A percentile compares a stretch with the other conserved stretches of the same genome.
Evolutionary conservation across 2,113 vertebrate genomes (phyloP).

Genomic region (Brienomyrus brachyistius): DNA sequence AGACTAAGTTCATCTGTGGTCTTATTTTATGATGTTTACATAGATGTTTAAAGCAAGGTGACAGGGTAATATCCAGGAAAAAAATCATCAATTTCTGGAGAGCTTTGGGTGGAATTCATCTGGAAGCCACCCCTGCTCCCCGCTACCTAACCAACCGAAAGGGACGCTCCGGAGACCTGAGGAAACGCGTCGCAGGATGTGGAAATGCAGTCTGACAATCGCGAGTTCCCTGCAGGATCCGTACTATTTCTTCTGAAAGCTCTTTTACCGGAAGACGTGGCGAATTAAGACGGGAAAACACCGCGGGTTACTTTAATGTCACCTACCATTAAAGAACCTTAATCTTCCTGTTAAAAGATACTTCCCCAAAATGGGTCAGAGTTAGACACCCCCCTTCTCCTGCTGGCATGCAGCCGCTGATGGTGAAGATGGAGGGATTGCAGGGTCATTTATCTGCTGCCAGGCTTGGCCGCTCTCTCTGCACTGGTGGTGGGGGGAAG

Average conservation of each 20-base stretch:
- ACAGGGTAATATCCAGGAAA: slow-evolving; percentile 47
- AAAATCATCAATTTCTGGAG: slow-evolving; percentile 50
- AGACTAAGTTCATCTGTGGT: slow-evolving; percentile 37
- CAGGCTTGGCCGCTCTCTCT: slow-evolving; percentile 10
- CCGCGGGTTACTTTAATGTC: slow-evolving; percentile 57
- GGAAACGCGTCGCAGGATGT: slow-evolving; percentile 44
- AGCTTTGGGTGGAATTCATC: slow-evolving; percentile 53
- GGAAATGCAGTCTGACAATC: slow-evolving; percentile 64
- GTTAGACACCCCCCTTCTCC: slow-evolving; percentile 3
- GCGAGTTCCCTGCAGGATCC: slow-evolving; percentile 49
- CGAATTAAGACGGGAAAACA: slow-evolving; percentile 48
- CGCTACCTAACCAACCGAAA: slow-evolving; percentile 32
- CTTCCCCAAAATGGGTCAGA: slow-evolving; percentile 55
- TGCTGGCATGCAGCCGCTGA: not conserved
- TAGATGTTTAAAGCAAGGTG: slow-evolving; percentile 58
- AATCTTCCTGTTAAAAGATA: slow-evolving; percentile 60
- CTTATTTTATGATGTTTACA: slow-evolving; percentile 44
- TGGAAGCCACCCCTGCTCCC: slow-evolving; percentile 34
- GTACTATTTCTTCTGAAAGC: slow-evolving; percentile 48
- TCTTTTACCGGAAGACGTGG: slow-evolving; percentile 55
- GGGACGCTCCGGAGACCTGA: slow-evolving; percentile 29
- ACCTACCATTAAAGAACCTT: slow-evolving; percentile 58
- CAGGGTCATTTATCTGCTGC: slow-evolving; percentile 21
- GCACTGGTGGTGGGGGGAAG: not conserved
- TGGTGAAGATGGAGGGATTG: slow-evolving; percentile 15